Evolutionary conservation across 1,140 invertebrate species (phyloP).

Genomic region (Drosophila pectinifera): DNA sequence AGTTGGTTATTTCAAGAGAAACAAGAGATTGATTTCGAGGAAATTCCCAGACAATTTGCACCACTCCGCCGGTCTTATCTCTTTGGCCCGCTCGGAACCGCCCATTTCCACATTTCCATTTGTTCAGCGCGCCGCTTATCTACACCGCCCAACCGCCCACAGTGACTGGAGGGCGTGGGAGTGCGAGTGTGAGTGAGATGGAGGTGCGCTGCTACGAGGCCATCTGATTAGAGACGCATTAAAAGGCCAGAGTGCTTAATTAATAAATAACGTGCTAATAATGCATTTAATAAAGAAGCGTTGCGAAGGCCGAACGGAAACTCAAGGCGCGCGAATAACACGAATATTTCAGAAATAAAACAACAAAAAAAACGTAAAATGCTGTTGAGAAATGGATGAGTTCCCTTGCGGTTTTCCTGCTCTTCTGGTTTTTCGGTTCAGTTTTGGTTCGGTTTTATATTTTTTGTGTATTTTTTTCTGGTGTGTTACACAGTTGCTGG

Average conservation of each 20-base stretch:
- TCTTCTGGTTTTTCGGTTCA: slow-evolving; percentile 20
- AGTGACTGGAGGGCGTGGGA: background rate
- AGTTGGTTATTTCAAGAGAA: slow-evolving; percentile 28
- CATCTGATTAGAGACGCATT: slow-evolving; percentile 63
- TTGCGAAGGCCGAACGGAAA: slow-evolving; percentile 26
- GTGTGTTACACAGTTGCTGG: slow-evolving; percentile 36
- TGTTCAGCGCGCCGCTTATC: slow-evolving; percentile 57
- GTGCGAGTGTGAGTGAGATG: background rate
- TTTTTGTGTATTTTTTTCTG: slow-evolving; percentile 21
- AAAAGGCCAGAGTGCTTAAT: slow-evolving; percentile 76
- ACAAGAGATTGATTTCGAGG: slow-evolving; percentile 43
- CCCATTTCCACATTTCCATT: slow-evolving; percentile 64
- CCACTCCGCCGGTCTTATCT: slow-evolving; percentile 45
- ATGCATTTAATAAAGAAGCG: slow-evolving; percentile 68
- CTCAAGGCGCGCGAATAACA: slow-evolving; percentile 25
- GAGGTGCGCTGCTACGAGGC: slow-evolving; percentile 17
- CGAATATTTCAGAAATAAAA: slow-evolving; percentile 37
- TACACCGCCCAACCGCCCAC: slow-evolving; percentile 23
- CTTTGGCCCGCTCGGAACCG: slow-evolving; percentile 21
- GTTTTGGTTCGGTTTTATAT: slow-evolving; percentile 29
- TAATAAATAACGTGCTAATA: slow-evolving; percentile 83
- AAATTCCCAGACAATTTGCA: slow-evolving; percentile 57
- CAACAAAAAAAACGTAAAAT: slow-evolving; percentile 13
- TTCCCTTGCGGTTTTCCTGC: slow-evolving; percentile 40
- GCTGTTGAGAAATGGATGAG: slow-evolving; percentile 43